A percentile compares a stretch with the other conserved stretches of the same genome.
Evolutionary conservation across 2,113 vertebrate species (phyloP).

Genomic region (Irena cyanogastra): DNA sequence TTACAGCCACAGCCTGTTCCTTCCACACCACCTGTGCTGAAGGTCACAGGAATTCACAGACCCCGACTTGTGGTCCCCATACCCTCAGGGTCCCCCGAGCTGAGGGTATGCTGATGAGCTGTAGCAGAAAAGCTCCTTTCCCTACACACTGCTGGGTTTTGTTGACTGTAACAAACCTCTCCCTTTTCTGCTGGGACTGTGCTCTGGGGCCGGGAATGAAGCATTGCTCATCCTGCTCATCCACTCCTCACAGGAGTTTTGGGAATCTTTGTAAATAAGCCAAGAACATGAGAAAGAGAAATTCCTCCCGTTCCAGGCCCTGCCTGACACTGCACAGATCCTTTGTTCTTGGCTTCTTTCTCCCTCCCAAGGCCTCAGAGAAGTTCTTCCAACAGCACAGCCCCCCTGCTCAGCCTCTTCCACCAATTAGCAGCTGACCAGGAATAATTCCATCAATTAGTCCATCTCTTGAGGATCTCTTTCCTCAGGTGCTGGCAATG

Average conservation of each 20-base stretch:
- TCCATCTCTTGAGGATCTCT: not conserved
- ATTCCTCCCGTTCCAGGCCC: constrained; percentile 6
- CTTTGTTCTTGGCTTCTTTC: constrained; percentile 34
- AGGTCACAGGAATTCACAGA: not conserved
- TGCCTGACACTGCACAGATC: constrained; percentile 38
- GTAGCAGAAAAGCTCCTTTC: not conserved
- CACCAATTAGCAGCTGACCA: not conserved
- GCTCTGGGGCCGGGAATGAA: not conserved
- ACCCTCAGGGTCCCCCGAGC: not conserved
- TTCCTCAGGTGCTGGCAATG: not conserved
- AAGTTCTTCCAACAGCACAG: not conserved
- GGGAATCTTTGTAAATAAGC: constrained; percentile 42
- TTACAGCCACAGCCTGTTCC: not conserved
- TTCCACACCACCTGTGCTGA: not conserved
- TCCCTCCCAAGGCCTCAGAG: not conserved
- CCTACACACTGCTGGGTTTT: not conserved
- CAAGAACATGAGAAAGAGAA: constrained; percentile 31
- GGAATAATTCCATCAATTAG: not conserved
- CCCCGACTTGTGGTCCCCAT: fast-evolving
- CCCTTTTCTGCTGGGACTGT: not conserved
- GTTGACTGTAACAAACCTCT: not conserved
- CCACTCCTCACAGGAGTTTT: not conserved
- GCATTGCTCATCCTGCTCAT: not conserved
- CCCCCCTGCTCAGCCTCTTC: not conserved
- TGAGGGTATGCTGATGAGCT: not conserved